Evolutionary conservation across 92 coral and sea anemone species (phyloP), one percentile per base, ranked within the genome.

Genomic region (Epizoanthus rinbou): DNA sequence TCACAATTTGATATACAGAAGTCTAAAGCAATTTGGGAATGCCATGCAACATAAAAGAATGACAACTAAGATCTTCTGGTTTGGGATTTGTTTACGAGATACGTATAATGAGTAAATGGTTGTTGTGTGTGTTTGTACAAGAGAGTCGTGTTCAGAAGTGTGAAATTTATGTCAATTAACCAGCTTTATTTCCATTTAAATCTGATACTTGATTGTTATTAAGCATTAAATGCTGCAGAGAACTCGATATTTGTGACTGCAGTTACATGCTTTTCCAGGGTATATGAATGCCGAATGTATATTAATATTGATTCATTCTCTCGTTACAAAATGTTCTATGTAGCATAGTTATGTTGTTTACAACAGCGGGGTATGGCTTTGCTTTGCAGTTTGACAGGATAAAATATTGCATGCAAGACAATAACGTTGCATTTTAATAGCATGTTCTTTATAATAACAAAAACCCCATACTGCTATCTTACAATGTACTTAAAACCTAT

Each of bases 331-430:
- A 33, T 67, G 73, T 15, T 67, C 19, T 43, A 33, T 67, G 47
- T 4, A 15, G 22, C 45, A 33, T 24, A 19, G 35, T 67, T 67
- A 11, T 33, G 31, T 67, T 67, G 73, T 67, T 33, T 28, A 67
- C 73, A 67, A 19, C 73, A 67, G 73, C 50, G 28, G 73, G 73
- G 39, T 15, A 67, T 67, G 47, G 50, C 50, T 16, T 66, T n/a
- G 43, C 71, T 33, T 15, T 4, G 73, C 22, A 31, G 47, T 67
- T 66, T 67, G 73, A 28, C 73, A 67, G 11, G n/a, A 33, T 67
- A 33, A 64, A 25, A 64, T 64, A 64, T 64, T 64, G 69, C 35
- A 11, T 24, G 16, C 35, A 41, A 28, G 25, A 67, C 73, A 67
- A 33, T 33, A 33, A 33, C 43, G 41, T 28, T 10, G 14, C 54